A percentile compares a stretch with the other conserved stretches of the same genome.
Conservation (phyloP, 2,888 invertebrate genomes). For the Palloptera scutellata region DNA sequence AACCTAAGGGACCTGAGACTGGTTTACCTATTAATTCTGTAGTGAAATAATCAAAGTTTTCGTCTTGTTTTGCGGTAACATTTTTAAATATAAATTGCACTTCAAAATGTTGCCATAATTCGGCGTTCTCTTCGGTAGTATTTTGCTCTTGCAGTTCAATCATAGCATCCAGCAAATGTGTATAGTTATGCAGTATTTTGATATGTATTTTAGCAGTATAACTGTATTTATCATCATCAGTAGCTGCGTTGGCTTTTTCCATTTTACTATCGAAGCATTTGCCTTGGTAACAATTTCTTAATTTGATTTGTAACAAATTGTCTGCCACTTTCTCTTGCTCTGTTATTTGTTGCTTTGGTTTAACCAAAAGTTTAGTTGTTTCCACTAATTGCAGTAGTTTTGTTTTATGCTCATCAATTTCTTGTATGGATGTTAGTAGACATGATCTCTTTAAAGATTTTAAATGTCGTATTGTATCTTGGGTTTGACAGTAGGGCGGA, state of each 20-base stretch:
- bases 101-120: constrained; percentile 49
- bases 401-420: constrained; percentile 40
- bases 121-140: constrained; percentile 7
- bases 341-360: constrained; percentile 34
- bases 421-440: constrained; percentile 36
- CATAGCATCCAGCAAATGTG: constrained; percentile 40
- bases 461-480: constrained; percentile 52
- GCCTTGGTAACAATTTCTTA: constrained; percentile 7
- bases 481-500: constrained; percentile 50
- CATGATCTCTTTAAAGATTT: constrained; percentile 45
- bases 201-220: constrained; percentile 34
- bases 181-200: constrained; percentile 47
- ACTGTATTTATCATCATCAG: too few relatives aligned
- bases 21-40: constrained; percentile 15
- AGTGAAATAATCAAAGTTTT: constrained; percentile 9
- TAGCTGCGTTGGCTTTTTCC: constrained; percentile 3
- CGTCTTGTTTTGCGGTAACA: constrained; percentile 14
- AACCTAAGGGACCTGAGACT: constrained; percentile 58
- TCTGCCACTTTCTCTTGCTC: constrained; percentile 31
- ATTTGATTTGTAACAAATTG: background rate
- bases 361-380: constrained; percentile 40
- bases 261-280: constrained; percentile 1
- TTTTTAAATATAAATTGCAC: constrained; percentile 43
- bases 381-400: constrained; percentile 41
- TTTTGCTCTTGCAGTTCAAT: constrained; percentile 34